phyloP scores from a whole-genome alignment of 2,113 vertebrate species.

The Chionodraco myersi region DNA sequence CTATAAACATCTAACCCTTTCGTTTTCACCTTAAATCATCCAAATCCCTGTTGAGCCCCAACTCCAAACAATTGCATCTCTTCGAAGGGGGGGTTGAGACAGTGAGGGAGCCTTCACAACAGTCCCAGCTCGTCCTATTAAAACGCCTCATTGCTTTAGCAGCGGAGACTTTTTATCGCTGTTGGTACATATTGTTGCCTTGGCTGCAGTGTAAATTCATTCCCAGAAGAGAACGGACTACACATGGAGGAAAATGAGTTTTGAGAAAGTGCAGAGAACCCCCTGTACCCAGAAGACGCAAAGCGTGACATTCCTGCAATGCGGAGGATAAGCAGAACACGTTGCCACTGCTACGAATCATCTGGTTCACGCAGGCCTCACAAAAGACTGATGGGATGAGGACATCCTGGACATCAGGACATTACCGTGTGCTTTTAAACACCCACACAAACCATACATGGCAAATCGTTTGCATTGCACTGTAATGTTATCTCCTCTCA shows the following conservation, averaged over 20 bases:
- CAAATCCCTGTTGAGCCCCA: constrained; percentile 60
- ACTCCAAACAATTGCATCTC: constrained; percentile 66
- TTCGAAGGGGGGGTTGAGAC: constrained; percentile 44
- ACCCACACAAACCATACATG: constrained; percentile 27
- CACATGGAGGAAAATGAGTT: constrained; percentile 68
- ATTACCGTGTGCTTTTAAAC: constrained; percentile 20
- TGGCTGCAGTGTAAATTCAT: constrained; percentile 71
- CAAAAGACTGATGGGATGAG: constrained; percentile 47
- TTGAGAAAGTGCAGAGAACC: constrained; percentile 69
- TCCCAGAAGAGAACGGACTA: constrained; percentile 68
- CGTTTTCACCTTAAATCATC: constrained; percentile 75
- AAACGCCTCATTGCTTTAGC: constrained; percentile 80
- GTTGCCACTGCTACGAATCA: constrained; percentile 48
- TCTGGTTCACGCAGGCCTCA: constrained; percentile 49
- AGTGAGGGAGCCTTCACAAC: constrained; percentile 56
- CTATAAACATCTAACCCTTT: constrained; percentile 49
- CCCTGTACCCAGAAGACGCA: constrained; percentile 62
- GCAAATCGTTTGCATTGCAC: neutral
- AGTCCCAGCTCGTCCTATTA: constrained; percentile 76
- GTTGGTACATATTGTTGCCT: constrained; percentile 73
- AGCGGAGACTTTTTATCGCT: constrained; percentile 67
- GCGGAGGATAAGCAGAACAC: constrained; percentile 71
- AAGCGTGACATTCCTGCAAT: constrained; percentile 71
- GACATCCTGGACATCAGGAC: constrained; percentile 32
- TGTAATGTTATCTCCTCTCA: neutral